A percentile compares a stretch with the other conserved stretches of the same genome.
Evolutionary conservation across 2,797 vertebrate species (phyloP).

Genomic region (Melanotaenia boesemani): DNA sequence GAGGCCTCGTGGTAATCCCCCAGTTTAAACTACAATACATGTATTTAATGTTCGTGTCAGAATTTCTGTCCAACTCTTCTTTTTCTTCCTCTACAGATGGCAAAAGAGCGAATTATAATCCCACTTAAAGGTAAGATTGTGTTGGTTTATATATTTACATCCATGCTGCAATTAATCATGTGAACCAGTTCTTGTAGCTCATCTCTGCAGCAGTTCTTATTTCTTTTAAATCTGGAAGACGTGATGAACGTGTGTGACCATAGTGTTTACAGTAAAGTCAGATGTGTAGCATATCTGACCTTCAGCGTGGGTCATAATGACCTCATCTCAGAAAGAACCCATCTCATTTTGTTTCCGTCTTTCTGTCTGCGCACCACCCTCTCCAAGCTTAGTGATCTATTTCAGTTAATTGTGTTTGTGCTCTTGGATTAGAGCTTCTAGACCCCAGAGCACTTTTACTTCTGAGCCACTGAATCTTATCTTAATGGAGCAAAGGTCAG

Average conservation of each 20-base stretch:
- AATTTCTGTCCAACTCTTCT: slow-evolving; percentile 1
- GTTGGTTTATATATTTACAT: neutral
- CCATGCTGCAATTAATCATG: neutral
- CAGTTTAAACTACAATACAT: neutral
- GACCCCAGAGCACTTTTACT: slow-evolving; percentile 32
- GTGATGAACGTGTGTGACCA: neutral
- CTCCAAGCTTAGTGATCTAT: slow-evolving; percentile 62
- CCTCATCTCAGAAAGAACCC: neutral
- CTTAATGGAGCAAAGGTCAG: neutral
- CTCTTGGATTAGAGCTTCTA: slow-evolving; percentile 51
- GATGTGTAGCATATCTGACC: slow-evolving; percentile 4
- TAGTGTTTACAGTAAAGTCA: neutral
- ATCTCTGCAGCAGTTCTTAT: neutral
- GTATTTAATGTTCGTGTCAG: neutral
- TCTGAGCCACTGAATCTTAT: slow-evolving; percentile 39
- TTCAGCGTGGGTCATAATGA: slow-evolving; percentile 19
- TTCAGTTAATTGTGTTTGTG: slow-evolving; percentile 45
- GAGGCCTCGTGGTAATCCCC: slow-evolving; percentile 63
- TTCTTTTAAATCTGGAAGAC: neutral
- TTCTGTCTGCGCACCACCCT: slow-evolving; percentile 41
- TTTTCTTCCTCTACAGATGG: slow-evolving; percentile 66
- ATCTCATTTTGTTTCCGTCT: slow-evolving; percentile 32
- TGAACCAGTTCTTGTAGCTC: neutral
- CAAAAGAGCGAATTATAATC: slow-evolving; percentile 68
- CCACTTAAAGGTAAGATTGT: slow-evolving; percentile 78